Base-by-base conservation (phyloP, 2,113 vertebrate species). In the Sander lucioperca region DNA sequence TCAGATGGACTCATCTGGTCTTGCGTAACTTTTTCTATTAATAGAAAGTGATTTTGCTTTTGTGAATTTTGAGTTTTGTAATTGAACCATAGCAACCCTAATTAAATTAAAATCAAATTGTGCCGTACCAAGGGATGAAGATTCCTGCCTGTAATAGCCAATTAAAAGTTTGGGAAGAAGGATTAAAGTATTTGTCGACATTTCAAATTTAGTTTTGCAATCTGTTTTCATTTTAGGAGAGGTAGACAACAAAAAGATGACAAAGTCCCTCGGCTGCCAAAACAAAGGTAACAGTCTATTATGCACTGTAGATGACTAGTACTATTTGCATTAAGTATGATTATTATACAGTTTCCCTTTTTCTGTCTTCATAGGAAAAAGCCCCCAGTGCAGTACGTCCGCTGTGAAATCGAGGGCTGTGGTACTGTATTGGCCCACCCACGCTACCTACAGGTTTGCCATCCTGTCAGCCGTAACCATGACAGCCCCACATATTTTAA, bases 381-480 rank as follows among this genome's bases (percentile, higher is more conserved):
- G 81, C 86, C 84, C 3, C 97, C 96, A 0, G 97, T 98, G 83
- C 96, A 98, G 74, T 98, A 97, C 0, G 97, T 98, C 13, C 97
- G 96, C 78, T 98, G 97, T 71, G 97, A 98, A 92, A 97, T 97
- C 94, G 97, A 98, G 85, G 97, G 97, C 64, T 98, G 97, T 7
- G 97, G 97, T 47, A 97, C 97, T 0, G 96, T 98, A 62, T 89
- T 98, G 77, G 97, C 97, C 15, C 97, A 98, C 79, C 97, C 97
- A 0, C 97, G 96, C 63, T 97, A 98, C 86, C 87, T 97, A 78
- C 97, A 97, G 96, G 97, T 97, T n/a, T 82, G 95, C 33, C n/a
- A 16, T 65, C 0, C 5, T 48, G 43, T 75, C 63, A 59, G 2
- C 33, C 51, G 23, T 66, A 47, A 57, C 66, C 50, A 51, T 68